Conservation (phyloP, 2,113 vertebrate species). For the Myrmophylax atrothorax region DNA sequence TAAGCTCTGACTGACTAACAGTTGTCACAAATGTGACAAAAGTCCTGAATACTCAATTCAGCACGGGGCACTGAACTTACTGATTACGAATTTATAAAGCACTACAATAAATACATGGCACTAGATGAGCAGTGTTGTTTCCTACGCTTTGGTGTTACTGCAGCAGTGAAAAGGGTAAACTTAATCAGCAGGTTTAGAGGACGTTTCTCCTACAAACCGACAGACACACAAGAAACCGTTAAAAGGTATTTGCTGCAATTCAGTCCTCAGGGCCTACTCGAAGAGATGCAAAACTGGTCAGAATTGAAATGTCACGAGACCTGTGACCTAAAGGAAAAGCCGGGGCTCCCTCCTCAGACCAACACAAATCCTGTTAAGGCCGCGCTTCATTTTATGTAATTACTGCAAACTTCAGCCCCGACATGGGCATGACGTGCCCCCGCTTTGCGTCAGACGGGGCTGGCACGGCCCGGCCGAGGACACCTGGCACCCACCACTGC, state of each 20-base stretch:
- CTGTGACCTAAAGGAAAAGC: too few species aligned
- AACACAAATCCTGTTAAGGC: rapidly evolving
- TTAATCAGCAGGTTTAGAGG: not conserved
- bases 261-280: rapidly evolving
- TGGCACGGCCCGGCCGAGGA: not conserved
- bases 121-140: not conserved
- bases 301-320: rapidly evolving
- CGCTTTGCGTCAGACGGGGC: not conserved
- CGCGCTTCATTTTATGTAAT: rapidly evolving
- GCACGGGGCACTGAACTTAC: not conserved
- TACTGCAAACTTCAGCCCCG: not conserved
- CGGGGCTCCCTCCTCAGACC: not conserved
- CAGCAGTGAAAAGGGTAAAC: not conserved
- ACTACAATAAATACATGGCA: rapidly evolving
- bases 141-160: not conserved
- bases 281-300: rapidly evolving
- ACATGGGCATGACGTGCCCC: rapidly evolving
- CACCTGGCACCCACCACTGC: not conserved
- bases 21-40: not conserved
- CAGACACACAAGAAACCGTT: rapidly evolving
- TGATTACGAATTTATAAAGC: rapidly evolving
- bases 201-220: not conserved
- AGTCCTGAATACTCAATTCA: not conserved
- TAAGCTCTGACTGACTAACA: not conserved
- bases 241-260: not conserved